phyloP scores from a whole-genome alignment of 2,888 invertebrate species.

The Junonia oenone region DNA sequence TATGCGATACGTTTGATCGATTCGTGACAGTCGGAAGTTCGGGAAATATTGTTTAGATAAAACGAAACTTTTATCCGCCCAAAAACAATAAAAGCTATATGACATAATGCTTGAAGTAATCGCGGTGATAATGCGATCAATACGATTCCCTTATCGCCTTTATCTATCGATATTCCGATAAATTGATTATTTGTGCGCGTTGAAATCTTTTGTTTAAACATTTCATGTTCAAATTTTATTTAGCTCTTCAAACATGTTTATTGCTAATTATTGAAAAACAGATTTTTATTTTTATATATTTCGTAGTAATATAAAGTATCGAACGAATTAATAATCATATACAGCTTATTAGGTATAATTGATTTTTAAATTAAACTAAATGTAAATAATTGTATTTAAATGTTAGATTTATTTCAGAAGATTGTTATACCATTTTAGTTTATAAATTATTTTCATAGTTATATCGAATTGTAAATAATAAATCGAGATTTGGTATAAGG shows the following conservation, averaged over 20 bases:
- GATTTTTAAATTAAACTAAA: slow-evolving; percentile 7
- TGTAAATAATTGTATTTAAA: slow-evolving; percentile 23
- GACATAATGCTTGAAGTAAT: slow-evolving; percentile 44
- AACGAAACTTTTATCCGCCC: slow-evolving; percentile 37
- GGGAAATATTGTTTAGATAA: slow-evolving; percentile 1
- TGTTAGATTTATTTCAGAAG: slow-evolving; percentile 17
- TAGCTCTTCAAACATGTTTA: neutral
- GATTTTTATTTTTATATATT: neutral
- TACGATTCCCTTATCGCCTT: slow-evolving; percentile 53
- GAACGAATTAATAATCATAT: slow-evolving; percentile 15
- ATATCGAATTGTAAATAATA: slow-evolving; percentile 19
- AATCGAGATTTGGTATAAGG: slow-evolving; percentile 46
- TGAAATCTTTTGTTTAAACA: slow-evolving; percentile 65
- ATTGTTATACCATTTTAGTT: slow-evolving; percentile 13
- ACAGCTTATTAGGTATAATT: slow-evolving; percentile 4
- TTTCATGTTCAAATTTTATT: slow-evolving; percentile 21
- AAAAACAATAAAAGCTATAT: slow-evolving; percentile 37
- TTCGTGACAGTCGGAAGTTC: neutral
- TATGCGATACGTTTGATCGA: neutral
- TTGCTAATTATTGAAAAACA: neutral
- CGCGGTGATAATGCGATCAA: slow-evolving; percentile 56
- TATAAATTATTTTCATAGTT: slow-evolving; percentile 1
- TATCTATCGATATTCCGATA: slow-evolving; percentile 57
- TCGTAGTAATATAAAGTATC: slow-evolving; percentile 10
- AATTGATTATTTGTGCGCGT: slow-evolving; percentile 56